phyloP scores from a whole-genome alignment of 2,113 vertebrate genomes.

The Terrapene triunguis region DNA sequence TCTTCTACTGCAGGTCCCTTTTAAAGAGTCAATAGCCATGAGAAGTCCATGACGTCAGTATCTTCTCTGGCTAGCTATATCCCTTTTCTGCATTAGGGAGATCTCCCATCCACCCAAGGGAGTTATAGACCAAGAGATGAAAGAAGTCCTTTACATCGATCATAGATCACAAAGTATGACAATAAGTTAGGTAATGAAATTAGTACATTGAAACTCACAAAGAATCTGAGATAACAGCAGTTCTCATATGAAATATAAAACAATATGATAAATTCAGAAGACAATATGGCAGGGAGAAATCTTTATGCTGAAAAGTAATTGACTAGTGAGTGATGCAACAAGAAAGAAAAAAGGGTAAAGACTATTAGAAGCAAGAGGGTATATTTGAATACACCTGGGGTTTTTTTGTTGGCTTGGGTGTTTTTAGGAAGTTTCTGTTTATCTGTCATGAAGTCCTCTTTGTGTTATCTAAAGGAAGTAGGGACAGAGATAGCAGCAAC shows the following conservation, averaged over 20 bases:
- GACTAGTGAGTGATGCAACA: not conserved
- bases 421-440: not conserved
- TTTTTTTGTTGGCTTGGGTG: not conserved
- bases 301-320: not conserved
- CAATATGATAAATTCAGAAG: not conserved
- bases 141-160: not conserved
- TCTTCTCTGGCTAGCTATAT: not conserved
- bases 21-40: not conserved
- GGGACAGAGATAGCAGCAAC: not conserved
- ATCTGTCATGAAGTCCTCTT: not conserved
- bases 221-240: not conserved
- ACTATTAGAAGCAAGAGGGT: not conserved
- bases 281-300: not conserved
- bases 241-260: not conserved
- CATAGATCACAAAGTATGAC: not conserved
- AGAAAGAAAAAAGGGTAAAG: not conserved
- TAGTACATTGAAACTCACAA: not conserved
- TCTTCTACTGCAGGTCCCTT: not conserved
- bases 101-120: not conserved
- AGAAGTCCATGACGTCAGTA: not conserved
- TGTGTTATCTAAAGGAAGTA: not conserved
- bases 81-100: not conserved
- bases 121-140: not conserved
- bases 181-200: not conserved
- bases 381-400: not conserved